These are phyloP conservation scores for Drosophila willistoni DNA, from an alignment of 1,140 invertebrate genomes.

Conservation along the genomic window DNA sequence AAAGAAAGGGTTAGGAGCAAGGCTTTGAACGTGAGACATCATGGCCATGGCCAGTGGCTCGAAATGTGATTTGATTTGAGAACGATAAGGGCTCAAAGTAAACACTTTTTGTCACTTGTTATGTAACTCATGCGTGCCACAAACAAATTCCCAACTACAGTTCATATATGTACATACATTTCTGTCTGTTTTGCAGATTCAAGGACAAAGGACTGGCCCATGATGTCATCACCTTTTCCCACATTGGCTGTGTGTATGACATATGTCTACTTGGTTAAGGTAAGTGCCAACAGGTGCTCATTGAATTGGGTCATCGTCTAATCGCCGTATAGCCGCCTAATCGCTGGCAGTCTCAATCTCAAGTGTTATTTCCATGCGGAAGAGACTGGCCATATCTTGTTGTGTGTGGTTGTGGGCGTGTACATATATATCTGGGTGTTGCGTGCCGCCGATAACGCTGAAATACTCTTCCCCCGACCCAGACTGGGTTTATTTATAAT, in stretches of 20 bases:
- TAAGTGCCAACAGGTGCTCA: conserved; percentile 80
- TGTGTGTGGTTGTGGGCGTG: neutral
- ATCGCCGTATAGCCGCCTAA: neutral
- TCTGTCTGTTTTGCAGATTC: conserved; percentile 85
- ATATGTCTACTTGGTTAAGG: conserved; percentile 91
- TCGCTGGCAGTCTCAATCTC: conserved; percentile 32
- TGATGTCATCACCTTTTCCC: conserved; percentile 93
- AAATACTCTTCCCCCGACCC: conserved; percentile 19
- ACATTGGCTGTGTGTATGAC: conserved; percentile 90
- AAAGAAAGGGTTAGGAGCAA: neutral
- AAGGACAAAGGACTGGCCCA: conserved; percentile 91
- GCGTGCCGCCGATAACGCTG: conserved; percentile 27
- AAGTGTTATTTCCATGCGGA: conserved; percentile 45
- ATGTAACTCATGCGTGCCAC: neutral
- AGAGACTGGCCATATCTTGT: neutral
- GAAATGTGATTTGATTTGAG: conserved; percentile 33
- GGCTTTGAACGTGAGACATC: conserved; percentile 36
- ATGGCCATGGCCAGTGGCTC: conserved; percentile 50
- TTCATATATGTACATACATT: neutral
- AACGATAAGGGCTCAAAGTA: conserved; percentile 51
- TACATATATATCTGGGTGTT: neutral
- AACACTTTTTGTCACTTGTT: neutral
- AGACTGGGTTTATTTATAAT: conserved; percentile 6
- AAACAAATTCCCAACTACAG: neutral
- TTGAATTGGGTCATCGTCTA: conserved; percentile 36